Evolutionary conservation across 2,113 vertebrate species (phyloP), one percentile per base, ranked within the genome.

Genomic region (Recurvirostra avosetta): DNA sequence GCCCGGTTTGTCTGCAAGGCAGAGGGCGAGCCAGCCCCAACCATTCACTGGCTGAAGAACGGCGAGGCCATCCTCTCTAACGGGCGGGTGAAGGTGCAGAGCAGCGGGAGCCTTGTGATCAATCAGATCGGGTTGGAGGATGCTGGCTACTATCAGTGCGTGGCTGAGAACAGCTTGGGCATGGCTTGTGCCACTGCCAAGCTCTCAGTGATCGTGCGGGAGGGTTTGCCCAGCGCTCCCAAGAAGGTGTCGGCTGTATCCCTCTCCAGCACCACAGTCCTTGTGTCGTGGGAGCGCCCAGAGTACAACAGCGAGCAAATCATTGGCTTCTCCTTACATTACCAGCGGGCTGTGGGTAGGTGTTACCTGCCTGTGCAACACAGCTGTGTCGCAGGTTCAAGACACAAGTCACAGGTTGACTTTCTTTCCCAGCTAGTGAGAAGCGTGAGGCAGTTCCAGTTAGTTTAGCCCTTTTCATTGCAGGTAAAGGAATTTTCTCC

Each of bases 291-390:
- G 99, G 99, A 99, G 89, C 98, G 98, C 50, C 99, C 99, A 0
- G 99, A 99, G 91, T 96, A 98, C 97, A 99, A 99, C 98, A 98
- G 99, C 3, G 99, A 99, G 89, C 99, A 99, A 97, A 99, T 99
- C 96, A 99, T 99, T 2, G 99, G 99, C 92, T 99, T 99, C 98
- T 99, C 99, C 1, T 98, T 99, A 13, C 99, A 99, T 96, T 99
- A 99, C 97, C 99, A 99, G 86, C 98, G 98, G 19, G 98, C 99
- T 25, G 96, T 98, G 90, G 99, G 99, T 99, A 97, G 10, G 98
- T 97, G 76, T 23, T 20, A 21, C 1, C 43, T n/a, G 66, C 59
- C 82, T 32, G 38, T 26, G 38, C 38, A 30, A 12, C 45, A n/a
- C 61, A 43, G 53, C 32, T 53, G 18, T 45, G 34, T 13, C 14